Percentiles rank a stretch among this genome's conserved stretches.
Conservation (phyloP, 2,797 vertebrate species). For the Champsocephalus esox region DNA sequence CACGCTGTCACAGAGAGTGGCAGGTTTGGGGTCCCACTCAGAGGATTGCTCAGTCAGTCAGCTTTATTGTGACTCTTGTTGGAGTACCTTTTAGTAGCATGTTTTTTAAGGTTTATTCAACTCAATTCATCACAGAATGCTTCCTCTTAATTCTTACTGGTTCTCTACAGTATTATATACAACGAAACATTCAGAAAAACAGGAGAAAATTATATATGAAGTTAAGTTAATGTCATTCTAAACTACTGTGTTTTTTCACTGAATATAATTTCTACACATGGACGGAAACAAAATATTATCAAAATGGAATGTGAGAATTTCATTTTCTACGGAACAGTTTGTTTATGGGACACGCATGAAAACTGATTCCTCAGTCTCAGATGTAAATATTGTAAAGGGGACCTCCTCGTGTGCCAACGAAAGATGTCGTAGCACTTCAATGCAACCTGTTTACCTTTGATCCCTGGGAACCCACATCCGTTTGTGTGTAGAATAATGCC, state of each 20-base stretch:
- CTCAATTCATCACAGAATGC: slow-evolving; percentile 50
- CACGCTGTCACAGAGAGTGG: slow-evolving; percentile 20
- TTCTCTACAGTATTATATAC: slow-evolving; percentile 48
- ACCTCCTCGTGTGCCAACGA: slow-evolving; percentile 79
- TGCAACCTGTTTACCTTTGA: slow-evolving; percentile 78
- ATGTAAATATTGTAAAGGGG: slow-evolving; percentile 80
- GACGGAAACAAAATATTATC: slow-evolving; percentile 40
- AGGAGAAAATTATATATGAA: slow-evolving; percentile 19
- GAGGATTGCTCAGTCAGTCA: slow-evolving; percentile 55
- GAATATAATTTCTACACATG: slow-evolving; percentile 15
- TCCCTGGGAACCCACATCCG: slow-evolving; percentile 41
- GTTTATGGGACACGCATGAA: slow-evolving; percentile 74
- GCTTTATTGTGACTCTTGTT: slow-evolving; percentile 64
- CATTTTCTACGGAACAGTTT: slow-evolving; percentile 64
- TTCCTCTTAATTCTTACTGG: slow-evolving; percentile 52
- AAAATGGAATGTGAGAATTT: slow-evolving; percentile 64
- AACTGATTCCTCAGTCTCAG: slow-evolving; percentile 54
- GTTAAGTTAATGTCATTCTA: slow-evolving; percentile 51
- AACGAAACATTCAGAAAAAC: slow-evolving; percentile 24
- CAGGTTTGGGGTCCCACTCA: slow-evolving; percentile 45
- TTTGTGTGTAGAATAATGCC: slow-evolving; percentile 44
- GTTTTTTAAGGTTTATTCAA: slow-evolving; percentile 42
- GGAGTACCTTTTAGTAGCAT: slow-evolving; percentile 72
- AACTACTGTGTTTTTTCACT: slow-evolving; percentile 28
- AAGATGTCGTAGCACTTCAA: slow-evolving; percentile 79